phyloP scores from a whole-genome alignment of 2,797 vertebrate species.

The Sciaenops ocellatus region DNA sequence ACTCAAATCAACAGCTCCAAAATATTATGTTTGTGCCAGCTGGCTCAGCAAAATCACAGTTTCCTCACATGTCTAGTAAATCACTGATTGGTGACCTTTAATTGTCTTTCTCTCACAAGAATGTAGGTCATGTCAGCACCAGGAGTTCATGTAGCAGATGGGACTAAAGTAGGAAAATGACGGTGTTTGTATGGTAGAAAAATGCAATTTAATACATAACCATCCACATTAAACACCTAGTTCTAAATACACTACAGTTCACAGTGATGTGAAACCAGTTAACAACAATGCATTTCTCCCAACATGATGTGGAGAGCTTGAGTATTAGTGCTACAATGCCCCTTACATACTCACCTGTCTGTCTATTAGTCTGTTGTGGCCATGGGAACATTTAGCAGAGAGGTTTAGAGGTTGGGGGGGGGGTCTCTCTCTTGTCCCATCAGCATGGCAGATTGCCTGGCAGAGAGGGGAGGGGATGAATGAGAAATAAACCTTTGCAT shows the following conservation, averaged over 20 bases:
- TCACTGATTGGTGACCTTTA: not conserved
- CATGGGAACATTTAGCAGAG: slow-evolving; percentile 73
- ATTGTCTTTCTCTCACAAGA: not conserved
- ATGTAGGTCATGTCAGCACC: not conserved
- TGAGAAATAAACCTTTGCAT: slow-evolving; percentile 70
- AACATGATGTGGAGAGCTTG: not conserved
- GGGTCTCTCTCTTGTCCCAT: slow-evolving; percentile 74
- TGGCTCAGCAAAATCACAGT: not conserved
- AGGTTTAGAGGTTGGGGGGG: slow-evolving; percentile 40
- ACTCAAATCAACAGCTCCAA: not conserved
- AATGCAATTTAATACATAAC: not conserved
- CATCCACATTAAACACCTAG: not conserved
- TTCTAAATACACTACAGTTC: not conserved
- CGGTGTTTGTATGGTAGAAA: not conserved
- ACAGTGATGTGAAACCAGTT: not conserved
- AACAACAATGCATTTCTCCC: not conserved
- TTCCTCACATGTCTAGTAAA: slow-evolving; percentile 8
- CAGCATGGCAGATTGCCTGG: slow-evolving; percentile 70
- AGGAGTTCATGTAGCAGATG: not conserved
- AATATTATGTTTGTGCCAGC: not conserved
- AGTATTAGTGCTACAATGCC: not conserved
- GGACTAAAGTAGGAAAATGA: not conserved
- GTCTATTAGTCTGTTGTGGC: slow-evolving; percentile 66
- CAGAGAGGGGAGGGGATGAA: slow-evolving; percentile 48
- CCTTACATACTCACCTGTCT: slow-evolving; percentile 27